Evolutionary conservation across 2,888 invertebrate species (phyloP), one percentile per base, ranked within the genome.

Genomic region (Seira musarum): DNA sequence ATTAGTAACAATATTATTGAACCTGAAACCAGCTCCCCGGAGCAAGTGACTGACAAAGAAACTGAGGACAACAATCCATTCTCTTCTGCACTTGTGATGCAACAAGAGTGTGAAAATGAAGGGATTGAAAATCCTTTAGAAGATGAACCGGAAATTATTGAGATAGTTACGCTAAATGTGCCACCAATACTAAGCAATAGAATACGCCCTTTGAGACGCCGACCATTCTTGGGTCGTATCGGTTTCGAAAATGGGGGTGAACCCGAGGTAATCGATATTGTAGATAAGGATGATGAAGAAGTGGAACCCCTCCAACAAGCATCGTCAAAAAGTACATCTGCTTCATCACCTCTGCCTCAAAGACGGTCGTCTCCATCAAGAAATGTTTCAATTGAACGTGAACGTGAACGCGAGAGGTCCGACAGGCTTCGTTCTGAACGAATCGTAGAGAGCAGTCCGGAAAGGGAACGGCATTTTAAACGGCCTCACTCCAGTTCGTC

Each of bases 401-500:
- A 21, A 30, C 3, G 25, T 49, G 63, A 63, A 22, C 61, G 17
- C 6, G 63, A 69, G 1, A 63, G n/a, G 24, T 19, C 30, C 10
- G 49, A 24, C n/a, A 40, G 73, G 40, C 13, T 40, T 6, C 49
- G 35, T 17, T 13, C 24, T 10, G 19, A 21, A 17, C 13, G 69
- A 57, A 40, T 40, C 19, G n/a, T 8, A 22, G 64, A 72, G 13
- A 69, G 65, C 17, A 80, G 74, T 30, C 80, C 74, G 13, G 64
- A 30, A 21, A 53, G 66, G 46, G 74, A 80, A 60, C n/a, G 73
- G 10, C 74, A 73, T 35, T 80, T 80, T 60, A 80, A 73, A 17
- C 63, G 80, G 40, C 80, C 80, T 13, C 80, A 80, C 40, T 74
- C 74, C 5, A 80, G 80, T 30, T 78, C 66, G 79, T 85, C 68